These are phyloP conservation scores for Aplysia californica DNA, from an alignment of 1,140 invertebrate species.

Conservation along the genomic window DNA sequence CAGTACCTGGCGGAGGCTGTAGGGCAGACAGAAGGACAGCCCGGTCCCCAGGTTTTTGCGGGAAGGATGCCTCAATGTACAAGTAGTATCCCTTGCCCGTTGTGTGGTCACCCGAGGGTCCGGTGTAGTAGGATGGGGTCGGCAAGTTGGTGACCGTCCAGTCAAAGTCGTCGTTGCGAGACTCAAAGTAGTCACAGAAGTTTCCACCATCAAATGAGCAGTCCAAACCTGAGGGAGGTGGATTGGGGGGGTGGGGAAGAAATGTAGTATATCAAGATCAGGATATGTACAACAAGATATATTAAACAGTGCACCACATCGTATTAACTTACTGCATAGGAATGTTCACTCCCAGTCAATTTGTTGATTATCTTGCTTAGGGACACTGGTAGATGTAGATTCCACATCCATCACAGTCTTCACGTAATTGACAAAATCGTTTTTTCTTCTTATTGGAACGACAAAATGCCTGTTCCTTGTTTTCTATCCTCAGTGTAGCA, in stretches of 20 bases:
- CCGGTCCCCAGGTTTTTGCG: conserved; percentile 52
- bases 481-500: no score
- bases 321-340: no score
- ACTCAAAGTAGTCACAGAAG: conserved; percentile 62
- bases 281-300: no score
- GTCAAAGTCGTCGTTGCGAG: conserved; percentile 77
- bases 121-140: conserved; percentile 62
- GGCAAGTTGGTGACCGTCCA: conserved; percentile 77
- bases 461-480: no score
- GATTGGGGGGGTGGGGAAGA: no score
- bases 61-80: conserved; percentile 62
- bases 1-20: no score
- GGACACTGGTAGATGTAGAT: not conserved
- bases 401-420: no score
- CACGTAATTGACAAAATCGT: no score
- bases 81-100: conserved; percentile 58
- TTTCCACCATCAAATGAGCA: conserved; percentile 60
- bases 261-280: no score
- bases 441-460: no score
- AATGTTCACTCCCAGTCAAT: no score
- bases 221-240: conserved; percentile 43
- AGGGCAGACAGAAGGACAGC: conserved; percentile 52
- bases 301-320: no score
- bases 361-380: not conserved
- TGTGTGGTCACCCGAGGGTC: conserved; percentile 56